Conservation (phyloP, 2,113 vertebrate species). For the Mellivora capensis region DNA sequence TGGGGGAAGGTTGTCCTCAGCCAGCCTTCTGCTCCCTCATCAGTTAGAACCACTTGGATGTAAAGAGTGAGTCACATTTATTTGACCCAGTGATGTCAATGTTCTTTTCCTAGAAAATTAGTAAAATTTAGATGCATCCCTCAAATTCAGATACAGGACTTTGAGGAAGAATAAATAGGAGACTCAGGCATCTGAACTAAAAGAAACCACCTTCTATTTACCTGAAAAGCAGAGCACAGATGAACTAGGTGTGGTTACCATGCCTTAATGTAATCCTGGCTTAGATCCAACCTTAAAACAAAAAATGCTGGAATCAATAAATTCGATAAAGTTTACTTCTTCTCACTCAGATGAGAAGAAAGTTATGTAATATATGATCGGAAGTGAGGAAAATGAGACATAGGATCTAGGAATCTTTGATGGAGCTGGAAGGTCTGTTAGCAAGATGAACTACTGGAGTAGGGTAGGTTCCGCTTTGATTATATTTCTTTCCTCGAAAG, state of each 20-base stretch:
- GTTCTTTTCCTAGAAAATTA: background rate
- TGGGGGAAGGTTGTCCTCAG: no score
- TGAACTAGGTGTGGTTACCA: background rate
- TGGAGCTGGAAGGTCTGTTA: background rate
- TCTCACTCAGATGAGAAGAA: background rate
- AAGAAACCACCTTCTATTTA: background rate
- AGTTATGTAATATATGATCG: background rate
- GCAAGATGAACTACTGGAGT: background rate
- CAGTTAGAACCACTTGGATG: background rate
- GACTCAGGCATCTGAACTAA: background rate
- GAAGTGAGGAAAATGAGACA: background rate
- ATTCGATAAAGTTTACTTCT: background rate
- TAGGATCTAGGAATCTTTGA: background rate
- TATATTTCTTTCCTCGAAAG: background rate
- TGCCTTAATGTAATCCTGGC: background rate
- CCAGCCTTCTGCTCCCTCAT: no score
- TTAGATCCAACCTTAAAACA: background rate
- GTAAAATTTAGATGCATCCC: background rate
- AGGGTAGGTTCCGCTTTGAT: background rate
- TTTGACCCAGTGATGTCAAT: background rate
- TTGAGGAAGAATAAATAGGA: background rate
- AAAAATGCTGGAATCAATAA: background rate
- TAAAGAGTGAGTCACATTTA: background rate
- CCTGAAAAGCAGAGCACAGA: background rate
- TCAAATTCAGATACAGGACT: background rate